A percentile compares a stretch with the other conserved stretches of the same genome.
Evolutionary conservation across 2,797 vertebrate species (phyloP).

Genomic region (Danio choprae): DNA sequence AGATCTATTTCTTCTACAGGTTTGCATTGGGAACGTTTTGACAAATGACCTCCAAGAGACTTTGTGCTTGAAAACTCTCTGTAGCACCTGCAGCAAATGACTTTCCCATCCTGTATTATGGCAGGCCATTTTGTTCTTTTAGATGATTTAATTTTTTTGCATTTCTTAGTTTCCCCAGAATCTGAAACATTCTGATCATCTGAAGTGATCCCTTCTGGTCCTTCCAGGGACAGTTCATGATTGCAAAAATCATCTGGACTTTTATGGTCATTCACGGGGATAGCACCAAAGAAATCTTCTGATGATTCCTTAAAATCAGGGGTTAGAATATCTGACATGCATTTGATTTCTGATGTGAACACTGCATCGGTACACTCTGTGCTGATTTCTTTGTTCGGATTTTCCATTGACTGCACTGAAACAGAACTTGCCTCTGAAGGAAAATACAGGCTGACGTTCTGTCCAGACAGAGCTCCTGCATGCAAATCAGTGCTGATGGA

Average conservation of each 20-base stretch:
- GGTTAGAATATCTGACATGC: constrained; percentile 56
- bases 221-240: constrained; percentile 70
- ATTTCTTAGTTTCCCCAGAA: constrained; percentile 70
- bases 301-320: constrained; percentile 71
- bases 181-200: constrained; percentile 68
- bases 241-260: constrained; percentile 70
- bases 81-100: constrained; percentile 97
- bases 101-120: constrained; percentile 97
- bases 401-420: constrained; percentile 45
- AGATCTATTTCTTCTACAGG: constrained; percentile 94
- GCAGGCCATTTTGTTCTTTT: constrained; percentile 97
- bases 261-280: constrained; percentile 70
- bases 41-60: constrained; percentile 96
- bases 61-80: constrained; percentile 97
- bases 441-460: constrained; percentile 55
- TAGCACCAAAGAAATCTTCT: constrained; percentile 68
- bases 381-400: constrained; percentile 49
- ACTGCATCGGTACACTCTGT: constrained; percentile 26
- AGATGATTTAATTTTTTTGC: constrained; percentile 85
- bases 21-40: constrained; percentile 95
- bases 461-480: constrained; percentile 42
- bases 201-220: constrained; percentile 64
- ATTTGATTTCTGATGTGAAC: constrained; percentile 63
- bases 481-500: constrained; percentile 50
- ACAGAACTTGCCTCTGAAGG: constrained; percentile 30